These are phyloP conservation scores for Spilarctia lutea DNA, from an alignment of 2,888 invertebrate species.

Conservation along the genomic window DNA sequence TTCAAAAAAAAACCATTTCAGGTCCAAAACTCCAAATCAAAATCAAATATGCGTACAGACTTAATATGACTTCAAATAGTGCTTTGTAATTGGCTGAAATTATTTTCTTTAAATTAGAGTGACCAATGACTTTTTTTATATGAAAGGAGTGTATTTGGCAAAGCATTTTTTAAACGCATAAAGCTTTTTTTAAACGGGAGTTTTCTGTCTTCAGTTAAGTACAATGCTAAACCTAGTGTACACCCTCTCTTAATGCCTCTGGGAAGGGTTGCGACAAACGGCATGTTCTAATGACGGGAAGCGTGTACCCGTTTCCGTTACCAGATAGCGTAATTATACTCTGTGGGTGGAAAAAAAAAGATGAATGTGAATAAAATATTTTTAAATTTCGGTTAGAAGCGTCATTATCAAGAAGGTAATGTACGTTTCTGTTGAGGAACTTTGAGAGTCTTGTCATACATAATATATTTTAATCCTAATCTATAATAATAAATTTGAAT, in stretches of 20 bases:
- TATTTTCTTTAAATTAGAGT: background rate
- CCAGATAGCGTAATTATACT: conserved; percentile 53
- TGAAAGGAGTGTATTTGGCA: background rate
- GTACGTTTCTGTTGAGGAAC: background rate
- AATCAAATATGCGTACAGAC: no score
- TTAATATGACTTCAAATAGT: background rate
- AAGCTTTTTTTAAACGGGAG: background rate
- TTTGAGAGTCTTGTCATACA: background rate
- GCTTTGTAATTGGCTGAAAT: background rate
- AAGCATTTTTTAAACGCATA: no score
- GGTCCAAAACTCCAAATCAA: background rate
- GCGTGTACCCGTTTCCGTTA: conserved; percentile 47
- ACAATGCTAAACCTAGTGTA: conserved; percentile 20
- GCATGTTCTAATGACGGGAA: conserved; percentile 56
- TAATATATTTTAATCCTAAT: conserved; percentile 8
- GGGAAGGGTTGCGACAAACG: conserved; percentile 51
- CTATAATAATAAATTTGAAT: no score
- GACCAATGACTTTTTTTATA: background rate
- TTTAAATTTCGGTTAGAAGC: conserved; percentile 22
- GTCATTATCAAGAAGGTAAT: background rate
- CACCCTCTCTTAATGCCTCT: conserved; percentile 28
- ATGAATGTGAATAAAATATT: conserved; percentile 47
- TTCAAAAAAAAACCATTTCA: background rate
- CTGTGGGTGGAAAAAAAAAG: conserved; percentile 30
- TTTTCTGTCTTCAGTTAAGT: background rate